A percentile compares a stretch with the other conserved stretches of the same genome.
Conservation (phyloP, 2,888 invertebrate species). For the Macrostomum cliftonense region DNA sequence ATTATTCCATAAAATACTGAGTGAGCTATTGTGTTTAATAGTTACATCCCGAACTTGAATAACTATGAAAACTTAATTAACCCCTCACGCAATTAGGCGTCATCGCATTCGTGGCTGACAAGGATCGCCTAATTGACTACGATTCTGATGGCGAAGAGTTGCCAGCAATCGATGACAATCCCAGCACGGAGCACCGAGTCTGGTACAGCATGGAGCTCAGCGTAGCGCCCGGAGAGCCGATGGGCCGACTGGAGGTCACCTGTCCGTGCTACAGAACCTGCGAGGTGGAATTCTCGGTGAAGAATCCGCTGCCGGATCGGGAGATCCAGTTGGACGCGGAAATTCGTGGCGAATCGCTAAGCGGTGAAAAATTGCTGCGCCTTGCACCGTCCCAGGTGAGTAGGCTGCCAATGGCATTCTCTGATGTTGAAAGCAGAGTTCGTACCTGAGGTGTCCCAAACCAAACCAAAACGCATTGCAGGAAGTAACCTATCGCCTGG, state of each 20-base stretch:
- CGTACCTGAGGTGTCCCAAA: slow-evolving; percentile 5
- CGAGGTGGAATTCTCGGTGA: slow-evolving; percentile 27
- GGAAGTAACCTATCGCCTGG: slow-evolving; percentile 26
- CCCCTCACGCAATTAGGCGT: slow-evolving; percentile 17
- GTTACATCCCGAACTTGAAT: no score
- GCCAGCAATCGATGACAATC: slow-evolving; percentile 18
- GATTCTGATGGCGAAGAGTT: slow-evolving; percentile 37
- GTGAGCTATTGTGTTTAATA: no score
- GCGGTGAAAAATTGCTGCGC: slow-evolving; percentile 20
- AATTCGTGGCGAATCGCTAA: slow-evolving; percentile 24
- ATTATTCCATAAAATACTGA: no score
- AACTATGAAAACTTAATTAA: no score
- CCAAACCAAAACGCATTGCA: slow-evolving; percentile 11
- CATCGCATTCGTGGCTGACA: slow-evolving; percentile 29
- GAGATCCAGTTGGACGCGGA: slow-evolving; percentile 22
- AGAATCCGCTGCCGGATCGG: slow-evolving; percentile 24
- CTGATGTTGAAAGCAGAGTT: not conserved
- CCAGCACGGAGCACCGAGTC: slow-evolving; percentile 26
- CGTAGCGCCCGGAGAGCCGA: slow-evolving; percentile 23
- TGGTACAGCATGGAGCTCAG: slow-evolving; percentile 33
- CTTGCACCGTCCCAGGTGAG: slow-evolving; percentile 18
- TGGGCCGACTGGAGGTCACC: slow-evolving; percentile 23
- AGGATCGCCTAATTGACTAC: slow-evolving; percentile 17
- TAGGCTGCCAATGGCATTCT: not conserved
- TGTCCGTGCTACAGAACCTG: slow-evolving; percentile 32